A percentile compares a stretch with the other conserved stretches of the same genome.
phyloP scores from a whole-genome alignment of 2,888 invertebrate species.

The Trissonchulus sp. region DNA sequence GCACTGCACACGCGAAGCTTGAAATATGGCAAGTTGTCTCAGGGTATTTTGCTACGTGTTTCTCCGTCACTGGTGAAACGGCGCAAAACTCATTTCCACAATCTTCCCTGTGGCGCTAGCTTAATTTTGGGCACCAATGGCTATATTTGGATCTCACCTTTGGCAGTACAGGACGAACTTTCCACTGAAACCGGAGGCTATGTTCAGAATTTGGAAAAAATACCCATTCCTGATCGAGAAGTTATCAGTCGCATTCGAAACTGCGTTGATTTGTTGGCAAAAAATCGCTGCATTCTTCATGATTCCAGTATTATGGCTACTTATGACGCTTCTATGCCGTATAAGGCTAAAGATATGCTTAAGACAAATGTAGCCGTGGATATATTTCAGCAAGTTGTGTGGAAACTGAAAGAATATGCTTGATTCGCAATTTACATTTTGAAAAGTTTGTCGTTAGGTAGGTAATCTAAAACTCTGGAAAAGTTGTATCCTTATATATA shows the following conservation, averaged over 20 bases:
- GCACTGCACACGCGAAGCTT: conserved; percentile 90
- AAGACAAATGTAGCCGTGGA: background rate
- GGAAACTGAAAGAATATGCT: background rate
- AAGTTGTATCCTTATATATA: no score
- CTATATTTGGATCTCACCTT: conserved; percentile 84
- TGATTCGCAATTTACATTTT: no score
- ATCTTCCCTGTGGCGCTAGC: conserved; percentile 79
- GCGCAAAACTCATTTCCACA: conserved; percentile 91
- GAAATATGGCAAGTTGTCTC: conserved; percentile 82
- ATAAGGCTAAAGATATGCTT: conserved; percentile 56
- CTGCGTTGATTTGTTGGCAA: conserved; percentile 76
- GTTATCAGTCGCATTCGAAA: conserved; percentile 81
- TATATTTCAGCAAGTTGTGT: background rate
- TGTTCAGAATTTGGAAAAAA: conserved; percentile 66
- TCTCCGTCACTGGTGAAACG: conserved; percentile 83
- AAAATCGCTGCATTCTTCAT: conserved; percentile 79
- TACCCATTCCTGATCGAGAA: conserved; percentile 68
- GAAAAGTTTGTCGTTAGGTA: no score
- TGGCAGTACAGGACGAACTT: conserved; percentile 53
- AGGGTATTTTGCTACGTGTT: conserved; percentile 76
- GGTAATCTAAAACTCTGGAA: no score
- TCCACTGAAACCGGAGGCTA: conserved; percentile 60
- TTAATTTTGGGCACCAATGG: conserved; percentile 87
- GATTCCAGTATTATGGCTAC: conserved; percentile 80
- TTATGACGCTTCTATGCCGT: conserved; percentile 79